phyloP scores from a whole-genome alignment of 2,888 invertebrate species.

The Lepidocyrtinus sp. region DNA sequence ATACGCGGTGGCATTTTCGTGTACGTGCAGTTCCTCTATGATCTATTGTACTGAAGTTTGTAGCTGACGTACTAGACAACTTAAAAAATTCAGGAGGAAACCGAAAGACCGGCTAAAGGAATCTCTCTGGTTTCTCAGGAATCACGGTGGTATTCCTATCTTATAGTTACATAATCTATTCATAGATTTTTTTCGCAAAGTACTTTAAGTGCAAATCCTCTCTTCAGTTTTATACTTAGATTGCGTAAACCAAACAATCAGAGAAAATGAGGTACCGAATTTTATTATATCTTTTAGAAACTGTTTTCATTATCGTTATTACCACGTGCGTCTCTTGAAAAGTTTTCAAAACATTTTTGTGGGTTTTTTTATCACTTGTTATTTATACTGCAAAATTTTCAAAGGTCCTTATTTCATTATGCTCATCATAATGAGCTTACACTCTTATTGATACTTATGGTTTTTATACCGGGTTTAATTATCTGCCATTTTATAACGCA shows the following conservation, averaged over 20 bases:
- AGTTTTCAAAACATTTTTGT: not conserved
- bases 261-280: too few relatives aligned
- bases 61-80: not conserved
- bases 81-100: not conserved
- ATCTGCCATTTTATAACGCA: not conserved
- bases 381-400: not conserved
- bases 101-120: too few relatives aligned
- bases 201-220: constrained; percentile 1
- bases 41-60: constrained; percentile 14
- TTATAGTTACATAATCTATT: constrained; percentile 6
- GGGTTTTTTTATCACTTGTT: not conserved
- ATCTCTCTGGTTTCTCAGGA: not conserved
- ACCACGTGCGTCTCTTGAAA: constrained; percentile 5
- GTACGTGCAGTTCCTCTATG: not conserved
- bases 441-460: not conserved
- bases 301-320: not conserved
- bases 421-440: not conserved
- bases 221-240: not conserved
- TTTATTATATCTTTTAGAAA: too few relatives aligned
- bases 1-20: constrained; percentile 11
- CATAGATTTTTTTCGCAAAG: not conserved
- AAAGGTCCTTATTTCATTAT: too few relatives aligned
- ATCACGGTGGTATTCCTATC: not conserved
- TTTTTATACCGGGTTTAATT: not conserved
- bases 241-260: not conserved